These are phyloP conservation scores for Nasonia vitripennis DNA, from an alignment of 1,140 invertebrate species.

Conservation along the genomic window DNA sequence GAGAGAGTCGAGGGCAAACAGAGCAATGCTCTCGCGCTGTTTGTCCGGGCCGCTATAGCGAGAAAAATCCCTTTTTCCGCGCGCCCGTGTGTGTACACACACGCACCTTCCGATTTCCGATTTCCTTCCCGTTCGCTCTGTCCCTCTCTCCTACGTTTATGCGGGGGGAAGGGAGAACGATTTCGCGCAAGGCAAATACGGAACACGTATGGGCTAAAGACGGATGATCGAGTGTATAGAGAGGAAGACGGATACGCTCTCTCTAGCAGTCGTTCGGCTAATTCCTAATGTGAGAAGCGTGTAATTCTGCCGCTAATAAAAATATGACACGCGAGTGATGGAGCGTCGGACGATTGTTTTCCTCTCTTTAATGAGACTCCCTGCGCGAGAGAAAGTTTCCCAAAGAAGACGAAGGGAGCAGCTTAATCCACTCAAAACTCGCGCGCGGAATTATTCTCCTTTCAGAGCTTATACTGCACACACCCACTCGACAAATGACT, in stretches of 20 bases:
- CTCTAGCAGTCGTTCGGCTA: background rate
- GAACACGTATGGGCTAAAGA: background rate
- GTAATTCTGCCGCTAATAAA: conserved; percentile 42
- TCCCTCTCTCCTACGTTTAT: background rate
- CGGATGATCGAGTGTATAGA: background rate
- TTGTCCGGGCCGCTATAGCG: background rate
- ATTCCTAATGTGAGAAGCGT: conserved; percentile 36
- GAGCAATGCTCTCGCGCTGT: background rate
- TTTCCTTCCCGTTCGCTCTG: conserved; percentile 4
- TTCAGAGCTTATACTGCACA: background rate
- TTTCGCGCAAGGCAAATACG: background rate
- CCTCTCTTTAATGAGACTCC: background rate
- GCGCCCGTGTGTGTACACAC: background rate
- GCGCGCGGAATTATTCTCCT: conserved; percentile 3
- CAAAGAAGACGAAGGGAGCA: background rate
- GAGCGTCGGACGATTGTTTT: background rate
- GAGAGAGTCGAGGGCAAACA: background rate
- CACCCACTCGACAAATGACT: conserved; percentile 37
- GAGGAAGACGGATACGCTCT: conserved; percentile 6
- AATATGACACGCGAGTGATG: conserved; percentile 39
- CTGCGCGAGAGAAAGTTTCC: background rate
- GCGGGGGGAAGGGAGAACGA: background rate
- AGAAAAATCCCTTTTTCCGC: conserved; percentile 16
- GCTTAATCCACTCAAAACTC: background rate
- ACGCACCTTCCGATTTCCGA: background rate